Conservation (phyloP, 2,113 vertebrate genomes). For the Myotis yumanensis region DNA sequence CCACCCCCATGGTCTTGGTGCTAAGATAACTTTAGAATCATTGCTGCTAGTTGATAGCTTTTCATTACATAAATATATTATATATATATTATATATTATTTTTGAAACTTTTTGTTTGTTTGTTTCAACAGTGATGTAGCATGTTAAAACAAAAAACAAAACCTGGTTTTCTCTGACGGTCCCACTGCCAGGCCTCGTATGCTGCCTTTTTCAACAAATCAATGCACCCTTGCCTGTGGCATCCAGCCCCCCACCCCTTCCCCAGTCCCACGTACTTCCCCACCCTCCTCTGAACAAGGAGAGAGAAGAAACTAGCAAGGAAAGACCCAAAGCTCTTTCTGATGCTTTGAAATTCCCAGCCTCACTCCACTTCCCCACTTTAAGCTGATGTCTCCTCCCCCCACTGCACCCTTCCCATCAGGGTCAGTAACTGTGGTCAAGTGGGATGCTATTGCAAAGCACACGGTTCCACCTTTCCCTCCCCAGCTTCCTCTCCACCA, state of each 20-base stretch:
- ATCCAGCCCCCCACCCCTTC: background rate
- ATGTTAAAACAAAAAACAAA: slow-evolving; percentile 78
- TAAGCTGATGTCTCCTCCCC: background rate
- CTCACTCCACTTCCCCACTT: background rate
- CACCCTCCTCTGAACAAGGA: background rate
- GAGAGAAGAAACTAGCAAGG: background rate
- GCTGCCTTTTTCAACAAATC: slow-evolving; percentile 84
- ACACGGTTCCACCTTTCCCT: background rate
- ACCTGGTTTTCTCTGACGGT: slow-evolving; percentile 76
- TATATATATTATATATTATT: slow-evolving; percentile 86
- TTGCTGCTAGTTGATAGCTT: slow-evolving; percentile 89
- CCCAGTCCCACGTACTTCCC: background rate
- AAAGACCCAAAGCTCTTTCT: background rate
- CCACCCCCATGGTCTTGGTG: slow-evolving; percentile 85
- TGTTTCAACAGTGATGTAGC: slow-evolving; percentile 87
- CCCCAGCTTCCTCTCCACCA: background rate
- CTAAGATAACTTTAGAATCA: slow-evolving; percentile 88
- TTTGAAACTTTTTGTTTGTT: slow-evolving; percentile 82
- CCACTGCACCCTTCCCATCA: background rate
- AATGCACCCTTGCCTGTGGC: slow-evolving; percentile 78
- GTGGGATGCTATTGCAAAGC: background rate
- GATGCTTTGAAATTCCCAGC: background rate
- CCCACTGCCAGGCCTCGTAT: slow-evolving; percentile 84
- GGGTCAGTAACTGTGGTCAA: background rate
- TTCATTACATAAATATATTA: slow-evolving; percentile 87